phyloP scores from a whole-genome alignment of 2,113 vertebrate genomes.

The Archocentrus centrarchus region DNA sequence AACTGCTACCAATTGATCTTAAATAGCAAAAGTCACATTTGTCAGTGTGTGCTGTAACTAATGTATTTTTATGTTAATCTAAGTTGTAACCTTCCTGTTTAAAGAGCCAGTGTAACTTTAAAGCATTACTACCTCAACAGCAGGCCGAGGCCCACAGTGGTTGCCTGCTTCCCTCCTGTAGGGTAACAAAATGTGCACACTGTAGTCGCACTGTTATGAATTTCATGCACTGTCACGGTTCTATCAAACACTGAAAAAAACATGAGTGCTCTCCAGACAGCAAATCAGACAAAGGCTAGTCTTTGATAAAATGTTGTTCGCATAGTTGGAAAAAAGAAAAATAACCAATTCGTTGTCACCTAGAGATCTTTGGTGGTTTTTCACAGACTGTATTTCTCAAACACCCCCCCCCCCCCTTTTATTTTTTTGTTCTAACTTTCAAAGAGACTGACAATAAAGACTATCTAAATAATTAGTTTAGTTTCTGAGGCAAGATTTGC shows the following conservation, averaged over 20 bases:
- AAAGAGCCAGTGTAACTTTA: not conserved
- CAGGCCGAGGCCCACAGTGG: not conserved
- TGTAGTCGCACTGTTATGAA: slow-evolving; percentile 24
- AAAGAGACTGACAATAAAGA: not conserved
- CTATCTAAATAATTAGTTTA: not conserved
- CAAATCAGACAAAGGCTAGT: slow-evolving; percentile 23
- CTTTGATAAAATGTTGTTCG: slow-evolving; percentile 56
- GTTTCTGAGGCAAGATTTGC: not conserved
- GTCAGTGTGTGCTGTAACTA: not conserved
- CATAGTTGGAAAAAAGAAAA: slow-evolving; percentile 38
- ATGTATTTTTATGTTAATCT: slow-evolving; percentile 11
- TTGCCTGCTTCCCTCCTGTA: not conserved
- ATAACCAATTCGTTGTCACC: slow-evolving; percentile 8
- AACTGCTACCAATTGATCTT: slow-evolving; percentile 17
- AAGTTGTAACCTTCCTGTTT: slow-evolving; percentile 2
- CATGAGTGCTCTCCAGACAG: slow-evolving; percentile 31
- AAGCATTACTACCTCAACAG: not conserved
- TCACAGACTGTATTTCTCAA: slow-evolving; percentile 20
- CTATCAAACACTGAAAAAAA: slow-evolving; percentile 18
- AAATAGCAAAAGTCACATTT: slow-evolving; percentile 23
- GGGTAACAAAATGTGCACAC: slow-evolving; percentile 15
- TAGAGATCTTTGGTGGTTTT: slow-evolving; percentile 1
- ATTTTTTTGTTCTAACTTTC: not conserved
- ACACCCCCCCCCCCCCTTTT: not conserved
- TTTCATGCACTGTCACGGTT: slow-evolving; percentile 16